Evolutionary conservation across 2,113 vertebrate genomes (phyloP), one percentile per base, ranked within the genome.

Genomic region (Athene cunicularia): DNA sequence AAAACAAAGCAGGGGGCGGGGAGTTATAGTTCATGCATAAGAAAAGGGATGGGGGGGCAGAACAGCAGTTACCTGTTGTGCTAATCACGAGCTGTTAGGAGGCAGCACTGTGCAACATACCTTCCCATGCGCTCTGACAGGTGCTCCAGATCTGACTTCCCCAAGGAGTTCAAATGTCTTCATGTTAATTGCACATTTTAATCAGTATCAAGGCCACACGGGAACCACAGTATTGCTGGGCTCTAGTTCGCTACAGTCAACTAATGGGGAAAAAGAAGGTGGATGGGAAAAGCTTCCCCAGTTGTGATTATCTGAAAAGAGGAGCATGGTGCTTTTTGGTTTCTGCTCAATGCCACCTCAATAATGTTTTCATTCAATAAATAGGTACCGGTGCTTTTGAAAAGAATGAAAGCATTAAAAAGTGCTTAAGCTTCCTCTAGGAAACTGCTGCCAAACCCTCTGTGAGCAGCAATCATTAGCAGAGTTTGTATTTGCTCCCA

Each of bases 241-340:
- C 92, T 95, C 93, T 85, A 89, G 50, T 90, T 97, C 33, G 72
- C 95, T 97, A 96, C 96, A 96, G 94, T 94, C 94, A 96, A 94
- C 90, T 94, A 92, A 93, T 0, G 26, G 72, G 87, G 84, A 66
- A 86, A 83, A 90, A 86, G 55, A 52, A 87, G 56, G 56, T 41
- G 68, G 55, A 60, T n/a, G 90, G 95, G 96, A 88, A 89, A 93
- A 94, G 23, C 88, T 86, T 95, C 87, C 77, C 74, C 82, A 72
- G 62, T 55, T 63, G 67, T 86, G 93, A 98, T 96, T 92, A 93
- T 96, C 93, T 85, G 49, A 80, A 56, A 55, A 83, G 68, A 95
- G 88, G 92, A 97, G 95, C 79, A 45, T 5, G 72, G 41, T 80
- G 81, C 71, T 90, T 97, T 97, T 96, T 96, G 94, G 87, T 93